Base-by-base conservation (phyloP, 2,888 invertebrate species). In the Peribatodes rhomboidaria region DNA sequence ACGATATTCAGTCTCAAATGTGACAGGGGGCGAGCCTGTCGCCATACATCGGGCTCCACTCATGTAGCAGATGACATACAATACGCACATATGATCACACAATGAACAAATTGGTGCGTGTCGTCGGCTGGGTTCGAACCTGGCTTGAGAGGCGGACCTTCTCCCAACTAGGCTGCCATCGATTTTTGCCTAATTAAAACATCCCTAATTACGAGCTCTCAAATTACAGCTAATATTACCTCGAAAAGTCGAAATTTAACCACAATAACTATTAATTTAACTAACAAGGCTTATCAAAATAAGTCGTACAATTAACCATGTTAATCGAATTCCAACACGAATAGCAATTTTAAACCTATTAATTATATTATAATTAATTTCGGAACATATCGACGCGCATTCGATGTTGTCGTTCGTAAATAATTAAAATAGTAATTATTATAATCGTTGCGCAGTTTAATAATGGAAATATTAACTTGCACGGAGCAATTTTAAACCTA, bases 401-500 rank as follows among this genome's bases (percentile, higher is more conserved):
- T 33, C 35, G 18, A 35, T 50, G 35, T 20, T 50, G 37, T 35
- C 50, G 18, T 35, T 50, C 13, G 13, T 50, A 50, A 50, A 50
- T 50, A 35, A 50, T 35, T 50, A 35, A 16, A 14, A 35, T 13
- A 18, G 2, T 18, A 50, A 35, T 50, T 35, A 50, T 1, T 50
- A 11, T 50, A 49, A 33, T 20, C 9, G 18, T 0, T 13, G 27
- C 46, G 1, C 0, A 9, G n/a, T 46, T 44, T n/a, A 35, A 18
- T 50, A 18, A 14, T 0, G 31, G 10, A 31, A 14, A 10, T 47
- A 31, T 46, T 46, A n/a, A n/a, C n/a, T n/a, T n/a, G n/a, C n/a
- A n/a, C n/a, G n/a, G n/a, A 10, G n/a, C 39, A 7, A 53, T 54
- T 31, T 54, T 31, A 42, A 54, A 54, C 42, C 41, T 54, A 54